phyloP scores from a whole-genome alignment of 2,888 invertebrate genomes.

The Mythimna vitellina region DNA sequence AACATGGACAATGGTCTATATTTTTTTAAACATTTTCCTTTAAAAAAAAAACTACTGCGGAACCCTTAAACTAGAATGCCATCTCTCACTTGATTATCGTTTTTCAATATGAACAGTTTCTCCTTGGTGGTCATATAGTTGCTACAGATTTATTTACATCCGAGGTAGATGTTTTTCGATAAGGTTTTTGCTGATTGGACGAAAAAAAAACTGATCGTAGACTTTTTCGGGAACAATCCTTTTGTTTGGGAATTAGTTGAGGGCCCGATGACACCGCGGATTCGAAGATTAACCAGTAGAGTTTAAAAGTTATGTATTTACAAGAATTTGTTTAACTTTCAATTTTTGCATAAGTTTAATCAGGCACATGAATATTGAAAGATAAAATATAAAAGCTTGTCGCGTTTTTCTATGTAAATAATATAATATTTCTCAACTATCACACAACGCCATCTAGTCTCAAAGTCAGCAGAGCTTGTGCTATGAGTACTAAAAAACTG shows the following conservation, averaged over 20 bases:
- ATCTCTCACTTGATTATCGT: slow-evolving; percentile 54
- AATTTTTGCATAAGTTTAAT: too few species aligned
- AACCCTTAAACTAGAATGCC: slow-evolving; percentile 23
- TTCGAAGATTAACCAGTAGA: neutral
- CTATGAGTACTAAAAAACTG: too few species aligned
- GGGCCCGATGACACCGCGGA: slow-evolving; percentile 40
- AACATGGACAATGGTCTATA: too few species aligned
- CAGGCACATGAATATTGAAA: too few species aligned
- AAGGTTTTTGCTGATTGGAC: slow-evolving; percentile 82
- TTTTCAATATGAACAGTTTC: slow-evolving; percentile 67
- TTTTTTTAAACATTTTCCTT: too few species aligned
- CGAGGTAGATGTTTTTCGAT: slow-evolving; percentile 80
- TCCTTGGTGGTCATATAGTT: slow-evolving; percentile 85
- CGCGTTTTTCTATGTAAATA: too few species aligned
- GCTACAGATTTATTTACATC: slow-evolving; percentile 85
- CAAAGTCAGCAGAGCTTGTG: too few species aligned
- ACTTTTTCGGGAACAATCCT: slow-evolving; percentile 78
- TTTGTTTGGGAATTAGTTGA: slow-evolving; percentile 76
- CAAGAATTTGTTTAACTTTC: too few species aligned
- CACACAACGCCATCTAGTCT: too few species aligned
- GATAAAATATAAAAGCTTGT: too few species aligned
- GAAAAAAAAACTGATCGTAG: slow-evolving; percentile 82
- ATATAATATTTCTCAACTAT: too few species aligned
- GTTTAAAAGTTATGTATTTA: neutral
- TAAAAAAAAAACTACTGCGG: slow-evolving; percentile 27